These are phyloP conservation scores for Telmatherina bonti DNA, from an alignment of 2,797 vertebrate genomes.

Conservation along the genomic window DNA sequence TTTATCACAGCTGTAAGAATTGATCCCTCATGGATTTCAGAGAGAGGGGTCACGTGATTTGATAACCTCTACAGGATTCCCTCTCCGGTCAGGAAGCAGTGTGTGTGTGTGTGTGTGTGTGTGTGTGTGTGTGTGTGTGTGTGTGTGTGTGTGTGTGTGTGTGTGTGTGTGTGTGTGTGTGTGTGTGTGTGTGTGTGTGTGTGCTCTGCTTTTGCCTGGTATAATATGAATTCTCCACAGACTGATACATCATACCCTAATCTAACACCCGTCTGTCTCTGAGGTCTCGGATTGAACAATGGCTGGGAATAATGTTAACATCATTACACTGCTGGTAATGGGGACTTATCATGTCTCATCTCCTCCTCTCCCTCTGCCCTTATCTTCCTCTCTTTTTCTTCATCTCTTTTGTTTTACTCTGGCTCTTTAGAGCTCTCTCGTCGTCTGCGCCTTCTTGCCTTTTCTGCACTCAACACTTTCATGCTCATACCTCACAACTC, in stretches of 20 bases:
- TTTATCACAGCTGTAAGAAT: constrained; percentile 79
- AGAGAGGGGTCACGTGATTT: constrained; percentile 90
- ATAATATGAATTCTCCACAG: constrained; percentile 94
- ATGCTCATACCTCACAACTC: constrained; percentile 73
- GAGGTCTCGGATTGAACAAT: constrained; percentile 93
- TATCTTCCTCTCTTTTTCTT: constrained; percentile 47
- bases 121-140: constrained; percentile 17
- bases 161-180: constrained; percentile 28
- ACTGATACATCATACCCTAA: constrained; percentile 92
- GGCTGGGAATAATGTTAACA: constrained; percentile 92
- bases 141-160: too few species aligned
- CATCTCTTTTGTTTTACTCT: constrained; percentile 60
- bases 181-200: constrained; percentile 25
- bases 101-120: constrained; percentile 31
- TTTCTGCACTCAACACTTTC: constrained; percentile 68
- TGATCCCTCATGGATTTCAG: constrained; percentile 89
- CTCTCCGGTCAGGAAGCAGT: constrained; percentile 82
- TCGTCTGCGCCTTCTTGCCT: constrained; percentile 9
- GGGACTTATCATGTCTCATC: constrained; percentile 90
- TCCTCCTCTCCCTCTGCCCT: constrained; percentile 56
- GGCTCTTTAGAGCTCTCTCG: constrained; percentile 34
- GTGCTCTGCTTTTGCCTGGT: constrained; percentile 77
- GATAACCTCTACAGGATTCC: constrained; percentile 93
- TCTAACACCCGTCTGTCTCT: constrained; percentile 87
- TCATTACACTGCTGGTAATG: constrained; percentile 94